These are phyloP conservation scores for Dynastes grantii DNA, from an alignment of 2,888 invertebrate species.

Conservation along the genomic window DNA sequence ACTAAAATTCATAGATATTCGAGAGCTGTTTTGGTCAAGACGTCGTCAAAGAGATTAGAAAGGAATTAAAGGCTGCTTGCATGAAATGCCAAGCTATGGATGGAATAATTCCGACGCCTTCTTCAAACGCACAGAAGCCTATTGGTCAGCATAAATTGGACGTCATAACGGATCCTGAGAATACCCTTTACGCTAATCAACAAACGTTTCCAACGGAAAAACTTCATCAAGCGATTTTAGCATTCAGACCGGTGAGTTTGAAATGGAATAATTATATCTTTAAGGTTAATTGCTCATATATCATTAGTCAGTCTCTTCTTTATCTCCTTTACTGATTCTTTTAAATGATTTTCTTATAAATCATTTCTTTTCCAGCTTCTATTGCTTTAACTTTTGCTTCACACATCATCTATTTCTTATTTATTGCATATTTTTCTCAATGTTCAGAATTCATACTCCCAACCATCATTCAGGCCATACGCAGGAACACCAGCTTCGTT, in stretches of 20 bases:
- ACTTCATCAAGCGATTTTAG: conserved; percentile 73
- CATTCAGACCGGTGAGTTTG: conserved; percentile 73
- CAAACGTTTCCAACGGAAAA: conserved; percentile 71
- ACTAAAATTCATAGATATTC: conserved; percentile 73
- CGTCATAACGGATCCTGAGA: conserved; percentile 52
- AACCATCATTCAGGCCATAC: conserved; percentile 72
- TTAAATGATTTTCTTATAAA: not conserved
- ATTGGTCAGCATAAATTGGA: conserved; percentile 41
- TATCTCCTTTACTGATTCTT: not conserved
- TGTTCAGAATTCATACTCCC: conserved; percentile 64
- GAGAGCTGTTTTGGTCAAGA: conserved; percentile 81
- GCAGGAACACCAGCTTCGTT: conserved; percentile 66
- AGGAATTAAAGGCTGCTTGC: conserved; percentile 79
- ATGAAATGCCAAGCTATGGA: conserved; percentile 77
- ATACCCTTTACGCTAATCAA: conserved; percentile 60
- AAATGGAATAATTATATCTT: too few relatives aligned
- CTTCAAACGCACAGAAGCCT: conserved; percentile 37
- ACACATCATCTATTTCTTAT: not conserved
- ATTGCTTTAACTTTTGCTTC: too few relatives aligned
- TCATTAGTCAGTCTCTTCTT: not conserved
- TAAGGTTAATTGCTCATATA: too few relatives aligned
- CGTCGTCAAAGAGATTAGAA: conserved; percentile 78
- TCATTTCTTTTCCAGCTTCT: too few relatives aligned
- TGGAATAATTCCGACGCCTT: conserved; percentile 61
- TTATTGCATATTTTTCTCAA: conserved; percentile 48